Base-by-base conservation (phyloP, 1,140 invertebrate genomes). In the Sweltsa coloradensis region DNA sequence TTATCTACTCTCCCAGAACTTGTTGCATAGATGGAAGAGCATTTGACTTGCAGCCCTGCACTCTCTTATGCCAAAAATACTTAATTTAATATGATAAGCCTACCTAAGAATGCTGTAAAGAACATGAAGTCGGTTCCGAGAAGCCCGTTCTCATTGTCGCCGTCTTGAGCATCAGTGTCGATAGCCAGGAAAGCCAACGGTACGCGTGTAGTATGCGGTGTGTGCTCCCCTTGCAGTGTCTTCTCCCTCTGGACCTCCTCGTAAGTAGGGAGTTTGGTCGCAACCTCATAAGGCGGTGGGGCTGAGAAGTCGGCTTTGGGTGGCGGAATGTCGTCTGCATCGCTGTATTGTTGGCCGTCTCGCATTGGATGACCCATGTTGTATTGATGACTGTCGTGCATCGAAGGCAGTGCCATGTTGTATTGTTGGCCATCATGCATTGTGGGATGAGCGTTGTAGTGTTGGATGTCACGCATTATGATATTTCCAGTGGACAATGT, bases 71-170 rank as follows among this genome's bases (percentile, higher is more conserved):
- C n/a, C n/a, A n/a, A n/a, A n/a, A n/a, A n/a, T n/a, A n/a, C n/a
- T n/a, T n/a, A n/a, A n/a, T n/a, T n/a, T n/a, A n/a, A 27, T 34
- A 14, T 13, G 26, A 21, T 26, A 26, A 44, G 29, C 60, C 69
- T 70, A 87, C 84, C 79, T 60, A 89, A 78, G 66, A 91, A 91
- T 24, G 85, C 84, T 47, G 83, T 84, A 51, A 87, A 78, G 62
- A 91, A 90, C 78, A 89, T 87, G 52, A 88, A 81, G 64, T 90
- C 87, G 29, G 85, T 91, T 34, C 87, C 87, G 9, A 91, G 74
- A 44, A 61, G 66, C 57, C 74, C 75, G 60, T 79, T 85, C 59
- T 87, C 83, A 21, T 74, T 70, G 60, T 84, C 79, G n/a, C 74
- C 68, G 53, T 82, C 81, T 29, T 76, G 73, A 18, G 76, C 71